phyloP scores from a whole-genome alignment of 2,888 invertebrate genomes.

The Adelognathus sp. region DNA sequence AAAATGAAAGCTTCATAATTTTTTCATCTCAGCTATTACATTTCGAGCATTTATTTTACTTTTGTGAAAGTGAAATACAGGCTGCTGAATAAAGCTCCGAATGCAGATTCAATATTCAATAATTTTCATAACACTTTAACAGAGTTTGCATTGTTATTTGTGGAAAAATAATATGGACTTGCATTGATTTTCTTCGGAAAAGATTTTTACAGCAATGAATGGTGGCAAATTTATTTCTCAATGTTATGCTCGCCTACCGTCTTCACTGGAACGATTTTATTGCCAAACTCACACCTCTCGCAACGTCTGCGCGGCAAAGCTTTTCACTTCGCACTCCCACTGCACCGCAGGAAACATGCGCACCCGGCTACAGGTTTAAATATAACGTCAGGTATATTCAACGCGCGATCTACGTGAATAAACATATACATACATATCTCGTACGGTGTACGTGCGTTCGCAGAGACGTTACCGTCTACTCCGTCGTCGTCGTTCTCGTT shows the following conservation, averaged over 20 bases:
- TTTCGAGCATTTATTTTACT: no score
- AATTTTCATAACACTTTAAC: no score
- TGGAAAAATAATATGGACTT: no score
- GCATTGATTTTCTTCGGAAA: neutral
- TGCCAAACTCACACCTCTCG: neutral
- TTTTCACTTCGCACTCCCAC: neutral
- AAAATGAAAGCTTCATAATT: no score
- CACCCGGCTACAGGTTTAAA: constrained; percentile 64
- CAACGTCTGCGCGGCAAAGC: neutral
- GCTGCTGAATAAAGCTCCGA: no score
- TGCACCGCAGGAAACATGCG: constrained; percentile 13
- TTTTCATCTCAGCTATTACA: no score
- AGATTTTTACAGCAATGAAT: neutral
- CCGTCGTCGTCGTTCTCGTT: constrained; percentile 32
- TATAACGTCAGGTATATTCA: constrained; percentile 64
- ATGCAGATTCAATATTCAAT: no score
- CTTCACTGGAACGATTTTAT: constrained; percentile 40
- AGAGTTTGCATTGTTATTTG: neutral
- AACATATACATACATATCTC: neutral
- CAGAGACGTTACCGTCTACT: constrained; percentile 16
- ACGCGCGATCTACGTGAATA: constrained; percentile 31
- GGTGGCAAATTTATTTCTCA: neutral
- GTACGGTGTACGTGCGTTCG: constrained; percentile 15
- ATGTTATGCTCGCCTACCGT: neutral
- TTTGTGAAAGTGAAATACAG: no score